Conservation (phyloP, 2,797 vertebrate species). For the Tragelaphus eurycerus region DNA sequence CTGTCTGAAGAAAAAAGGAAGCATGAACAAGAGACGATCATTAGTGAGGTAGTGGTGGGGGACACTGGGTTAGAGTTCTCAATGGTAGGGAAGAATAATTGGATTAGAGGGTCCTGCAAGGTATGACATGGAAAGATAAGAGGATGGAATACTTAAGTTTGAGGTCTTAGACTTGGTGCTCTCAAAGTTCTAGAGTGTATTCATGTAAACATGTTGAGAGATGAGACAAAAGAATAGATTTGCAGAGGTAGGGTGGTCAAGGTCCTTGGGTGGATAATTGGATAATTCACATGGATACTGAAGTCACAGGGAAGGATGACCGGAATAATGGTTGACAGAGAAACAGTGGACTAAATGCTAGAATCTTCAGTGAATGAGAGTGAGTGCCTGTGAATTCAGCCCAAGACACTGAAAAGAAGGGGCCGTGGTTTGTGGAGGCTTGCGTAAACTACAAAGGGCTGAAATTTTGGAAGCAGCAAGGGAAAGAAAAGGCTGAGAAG, state of each 20-base stretch:
- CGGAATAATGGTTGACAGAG: not conserved
- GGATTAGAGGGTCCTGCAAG: not conserved
- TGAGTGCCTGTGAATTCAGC: not conserved
- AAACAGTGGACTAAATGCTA: not conserved
- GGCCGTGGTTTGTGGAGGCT: not conserved
- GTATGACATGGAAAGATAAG: not conserved
- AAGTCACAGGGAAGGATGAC: not conserved
- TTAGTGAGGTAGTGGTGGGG: not conserved
- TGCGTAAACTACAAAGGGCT: not conserved
- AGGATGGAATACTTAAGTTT: not conserved
- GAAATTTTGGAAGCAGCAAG: not conserved
- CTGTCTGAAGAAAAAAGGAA: not conserved
- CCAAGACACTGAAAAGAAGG: not conserved
- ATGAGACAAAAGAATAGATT: not conserved
- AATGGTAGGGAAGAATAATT: not conserved
- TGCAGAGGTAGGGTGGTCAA: not conserved
- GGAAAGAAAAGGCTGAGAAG: not conserved
- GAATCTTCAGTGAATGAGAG: not conserved
- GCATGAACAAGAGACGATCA: not conserved
- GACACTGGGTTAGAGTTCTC: not conserved
- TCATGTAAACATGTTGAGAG: not conserved
- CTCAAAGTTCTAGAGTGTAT: not conserved
- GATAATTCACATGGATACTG: not conserved
- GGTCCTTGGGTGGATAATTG: not conserved
- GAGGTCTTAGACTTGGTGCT: not conserved